Evolutionary conservation across 2,797 vertebrate species (phyloP), one percentile per base, ranked within the genome.

Genomic region (Apogon talboti): DNA sequence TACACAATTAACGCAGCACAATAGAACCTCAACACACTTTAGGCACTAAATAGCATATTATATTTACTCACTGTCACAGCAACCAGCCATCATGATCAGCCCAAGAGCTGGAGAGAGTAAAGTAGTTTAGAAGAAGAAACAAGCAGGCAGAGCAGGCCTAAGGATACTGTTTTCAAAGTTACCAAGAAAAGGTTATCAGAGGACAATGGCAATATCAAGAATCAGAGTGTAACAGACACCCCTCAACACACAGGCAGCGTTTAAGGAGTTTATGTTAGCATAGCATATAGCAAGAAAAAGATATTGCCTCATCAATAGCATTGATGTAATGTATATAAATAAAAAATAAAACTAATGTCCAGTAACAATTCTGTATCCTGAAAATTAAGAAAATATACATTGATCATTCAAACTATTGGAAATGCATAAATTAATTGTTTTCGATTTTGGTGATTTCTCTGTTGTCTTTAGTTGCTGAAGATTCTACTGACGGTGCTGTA

Each of bases 61-160:
- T 28, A 38, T 66, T 52, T 49, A 6, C 15, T 35, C 4, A 53
- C 47, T 45, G 16, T 68, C 58, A 28, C 28, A 70, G 68, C 62
- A 51, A 24, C 38, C 8, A 52, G 46, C 62, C n/a, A 11, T 46
- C 30, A 10, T n/a, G 50, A 16, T 60, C 21, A 62, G 8, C 15
- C 42, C 44, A 48, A 54, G 10, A 42, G 2, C 24, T 65, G 47
- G 19, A 38, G 63, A 56, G 52, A 66, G 14, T 60, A 70, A 19
- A 79, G 78, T 79, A 81, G 62, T 63, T 62, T 62, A 54, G 76
- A 86, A n/a, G 68, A 85, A 24, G 73, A 86, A 40, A 59, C 19
- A 5, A 42, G 37, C 2, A 45, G 47, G 35, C 41, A 66, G 41
- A 53, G 21, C 51, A 28, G 19, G 19, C 19, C 3, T 21, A 21